Conservation (phyloP, 2,797 vertebrate species). For the Labroides dimidiatus region DNA sequence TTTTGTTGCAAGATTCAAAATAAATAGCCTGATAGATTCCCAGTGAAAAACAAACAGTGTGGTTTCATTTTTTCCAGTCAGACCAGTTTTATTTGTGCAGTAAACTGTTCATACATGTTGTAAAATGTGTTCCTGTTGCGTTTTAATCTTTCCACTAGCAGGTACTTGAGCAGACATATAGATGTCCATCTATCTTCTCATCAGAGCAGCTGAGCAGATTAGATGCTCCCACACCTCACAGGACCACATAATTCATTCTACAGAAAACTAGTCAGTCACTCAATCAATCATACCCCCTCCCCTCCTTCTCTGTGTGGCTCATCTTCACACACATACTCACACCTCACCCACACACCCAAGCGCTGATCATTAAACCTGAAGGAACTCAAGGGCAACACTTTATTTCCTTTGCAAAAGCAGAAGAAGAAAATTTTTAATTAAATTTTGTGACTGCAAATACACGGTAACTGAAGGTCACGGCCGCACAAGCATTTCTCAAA, state of each 20-base stretch:
- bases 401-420: slow-evolving; percentile 59
- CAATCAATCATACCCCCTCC: slow-evolving; percentile 54
- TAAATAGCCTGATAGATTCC: background rate
- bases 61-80: slow-evolving; percentile 13
- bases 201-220: slow-evolving; percentile 67
- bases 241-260: slow-evolving; percentile 65
- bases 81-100: slow-evolving; percentile 18
- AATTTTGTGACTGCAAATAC: slow-evolving; percentile 57
- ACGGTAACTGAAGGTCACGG: slow-evolving; percentile 60
- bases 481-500: slow-evolving; percentile 23
- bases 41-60: background rate
- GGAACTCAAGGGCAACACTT: slow-evolving; percentile 76
- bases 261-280: slow-evolving; percentile 70
- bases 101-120: slow-evolving; percentile 9
- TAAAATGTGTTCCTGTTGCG: slow-evolving; percentile 18
- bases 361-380: slow-evolving; percentile 72
- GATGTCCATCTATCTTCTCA: slow-evolving; percentile 56
- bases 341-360: slow-evolving; percentile 44
- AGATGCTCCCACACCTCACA: slow-evolving; percentile 61
- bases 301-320: slow-evolving; percentile 28
- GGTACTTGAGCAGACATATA: slow-evolving; percentile 59
- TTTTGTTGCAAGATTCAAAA: slow-evolving; percentile 25
- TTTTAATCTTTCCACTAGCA: slow-evolving; percentile 57
- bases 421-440: slow-evolving; percentile 68
- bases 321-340: slow-evolving; percentile 25